Evolutionary conservation across 92 coral and sea anemone genomes (phyloP).

Genomic region (Blastomussa wellsi): DNA sequence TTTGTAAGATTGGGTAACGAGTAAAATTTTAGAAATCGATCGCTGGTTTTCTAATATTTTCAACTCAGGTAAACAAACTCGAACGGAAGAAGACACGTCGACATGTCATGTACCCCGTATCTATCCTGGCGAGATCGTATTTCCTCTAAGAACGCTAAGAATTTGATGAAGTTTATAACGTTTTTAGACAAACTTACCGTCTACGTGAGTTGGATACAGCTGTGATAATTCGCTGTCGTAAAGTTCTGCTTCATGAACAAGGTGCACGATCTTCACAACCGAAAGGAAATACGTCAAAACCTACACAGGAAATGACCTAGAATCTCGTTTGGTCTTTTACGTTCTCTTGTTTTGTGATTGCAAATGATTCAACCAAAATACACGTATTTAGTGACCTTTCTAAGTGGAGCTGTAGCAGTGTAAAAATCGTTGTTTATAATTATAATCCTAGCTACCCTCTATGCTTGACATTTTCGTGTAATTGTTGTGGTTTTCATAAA

Average conservation of each 20-base stretch:
- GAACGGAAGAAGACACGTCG: conserved; percentile 1
- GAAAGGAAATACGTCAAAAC: conserved; percentile 40
- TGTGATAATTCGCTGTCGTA: background rate
- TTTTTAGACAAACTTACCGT: background rate
- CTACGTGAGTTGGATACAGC: conserved; percentile 8
- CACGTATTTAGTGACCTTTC: background rate
- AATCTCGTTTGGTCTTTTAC: background rate
- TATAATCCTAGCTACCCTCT: background rate
- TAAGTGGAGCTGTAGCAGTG: background rate
- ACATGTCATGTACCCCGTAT: background rate
- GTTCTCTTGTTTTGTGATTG: conserved; percentile 12
- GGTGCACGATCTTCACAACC: background rate
- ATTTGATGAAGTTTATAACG: background rate
- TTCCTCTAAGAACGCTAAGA: background rate
- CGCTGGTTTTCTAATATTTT: background rate
- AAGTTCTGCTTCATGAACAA: background rate
- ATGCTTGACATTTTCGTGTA: background rate
- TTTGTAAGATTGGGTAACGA: background rate
- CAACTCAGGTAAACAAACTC: background rate
- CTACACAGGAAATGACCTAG: conserved; percentile 37
- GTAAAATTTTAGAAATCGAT: background rate
- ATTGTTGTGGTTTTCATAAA: conserved; percentile 17
- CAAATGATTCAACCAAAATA: conserved; percentile 5
- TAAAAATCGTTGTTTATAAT: background rate
- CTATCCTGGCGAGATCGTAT: background rate